Evolutionary conservation across 2,888 invertebrate species (phyloP).

Genomic region (Palloptera scutellata): DNA sequence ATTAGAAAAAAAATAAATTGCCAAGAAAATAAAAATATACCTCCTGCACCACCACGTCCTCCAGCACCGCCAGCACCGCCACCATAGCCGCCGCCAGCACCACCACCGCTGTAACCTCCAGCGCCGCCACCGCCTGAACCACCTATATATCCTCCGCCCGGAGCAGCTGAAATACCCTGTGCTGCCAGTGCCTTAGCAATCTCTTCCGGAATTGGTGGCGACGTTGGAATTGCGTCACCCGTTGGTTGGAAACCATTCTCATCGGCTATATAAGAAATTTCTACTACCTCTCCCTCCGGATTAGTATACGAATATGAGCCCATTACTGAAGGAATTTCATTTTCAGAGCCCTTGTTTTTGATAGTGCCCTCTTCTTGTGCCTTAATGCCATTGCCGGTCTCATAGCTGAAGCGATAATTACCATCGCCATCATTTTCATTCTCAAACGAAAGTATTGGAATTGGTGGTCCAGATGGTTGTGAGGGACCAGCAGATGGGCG

Average conservation of each 20-base stretch:
- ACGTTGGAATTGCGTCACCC: constrained; percentile 69
- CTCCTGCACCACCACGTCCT: constrained; percentile 15
- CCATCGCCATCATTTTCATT: constrained; percentile 70
- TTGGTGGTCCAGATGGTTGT: constrained; percentile 61
- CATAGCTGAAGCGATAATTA: constrained; percentile 70
- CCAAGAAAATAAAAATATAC: not conserved
- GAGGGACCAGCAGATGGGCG: constrained; percentile 47
- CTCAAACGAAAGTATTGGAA: constrained; percentile 68
- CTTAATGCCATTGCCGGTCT: constrained; percentile 72
- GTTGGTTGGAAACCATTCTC: constrained; percentile 73
- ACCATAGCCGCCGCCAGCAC: constrained; percentile 27
- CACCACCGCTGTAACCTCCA: constrained; percentile 44
- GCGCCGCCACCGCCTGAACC: constrained; percentile 42
- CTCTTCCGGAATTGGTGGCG: constrained; percentile 73
- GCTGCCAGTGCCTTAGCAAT: constrained; percentile 69
- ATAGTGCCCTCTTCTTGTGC: constrained; percentile 71
- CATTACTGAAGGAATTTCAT: constrained; percentile 68
- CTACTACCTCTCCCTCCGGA: constrained; percentile 71
- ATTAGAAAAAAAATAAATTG: too few species aligned
- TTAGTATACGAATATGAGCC: constrained; percentile 73
- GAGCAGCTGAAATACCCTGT: constrained; percentile 64
- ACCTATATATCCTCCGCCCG: constrained; percentile 59
- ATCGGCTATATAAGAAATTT: constrained; percentile 71
- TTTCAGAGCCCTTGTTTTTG: constrained; percentile 69
- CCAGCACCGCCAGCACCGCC: constrained; percentile 11